Evolutionary conservation across 30 jellyfish, hydroid and myxozoan species (phyloP), one percentile per base, ranked within the genome.

Genomic region (Turritopsis dohrnii): DNA sequence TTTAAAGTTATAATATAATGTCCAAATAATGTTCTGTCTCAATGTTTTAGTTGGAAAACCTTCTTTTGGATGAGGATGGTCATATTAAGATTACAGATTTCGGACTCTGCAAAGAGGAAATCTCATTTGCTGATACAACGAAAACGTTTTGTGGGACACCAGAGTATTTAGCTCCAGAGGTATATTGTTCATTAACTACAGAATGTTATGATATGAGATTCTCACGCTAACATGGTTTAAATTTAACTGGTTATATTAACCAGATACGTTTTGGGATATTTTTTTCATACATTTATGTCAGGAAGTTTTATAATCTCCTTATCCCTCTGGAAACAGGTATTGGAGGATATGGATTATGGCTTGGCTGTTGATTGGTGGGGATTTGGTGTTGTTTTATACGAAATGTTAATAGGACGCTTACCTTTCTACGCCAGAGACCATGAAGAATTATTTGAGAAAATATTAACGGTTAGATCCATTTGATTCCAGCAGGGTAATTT

Each of bases 361-460:
- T 89, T 87, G 27, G 92, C 97, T 30, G 98, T 92, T 69, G 98
- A 92, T 81, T 92, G 98, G 98, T 92, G 98, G 98, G 96, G 98
- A 28, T 88, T 92, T 82, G 98, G 98, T 75, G 98, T 92, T 31
- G 96, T 92, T n/a, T 71, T 92, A 66, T 92, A 87, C 72, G 98
- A 92, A 74, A 92, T 92, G 96, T 84, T 92, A 25, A 81, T 92
- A 75, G 98, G 98, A 18, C 72, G 98, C 24, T 87, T 92, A 16
- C 98, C 98, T 5, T 92, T 92, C 80, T 88, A 79, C 76, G 83
- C 83, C 83, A 65, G 93, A 17, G 95, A 92, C 52, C 96, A 92
- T 73, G 96, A 92, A 83, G 97, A 82, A 17, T 75, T 90, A 53
- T 90, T 90, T 84, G 97, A 90, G 30, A 90, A 86, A n/a, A 90